Evolutionary conservation across 2,113 vertebrate species (phyloP).

Genomic region (Apeltes quadracus): DNA sequence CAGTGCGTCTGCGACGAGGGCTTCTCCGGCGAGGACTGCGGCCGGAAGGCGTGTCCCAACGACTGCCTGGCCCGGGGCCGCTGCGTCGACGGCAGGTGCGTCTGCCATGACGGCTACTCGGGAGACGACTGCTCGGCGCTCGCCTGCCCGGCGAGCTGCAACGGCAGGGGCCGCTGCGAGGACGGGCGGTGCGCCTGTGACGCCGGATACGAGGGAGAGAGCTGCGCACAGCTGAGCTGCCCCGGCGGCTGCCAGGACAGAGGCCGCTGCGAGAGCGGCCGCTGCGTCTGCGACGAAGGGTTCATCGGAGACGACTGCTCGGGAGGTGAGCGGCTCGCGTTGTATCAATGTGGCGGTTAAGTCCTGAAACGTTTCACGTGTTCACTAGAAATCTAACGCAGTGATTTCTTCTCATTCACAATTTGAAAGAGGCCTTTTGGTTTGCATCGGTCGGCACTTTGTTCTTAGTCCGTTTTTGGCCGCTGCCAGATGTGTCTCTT

Average conservation of each 20-base stretch:
- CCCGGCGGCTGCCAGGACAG: conserved; percentile 74
- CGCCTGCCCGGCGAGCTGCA: conserved; percentile 83
- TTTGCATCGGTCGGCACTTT: conserved; percentile 10
- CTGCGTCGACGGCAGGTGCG: conserved; percentile 79
- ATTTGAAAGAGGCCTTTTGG: conserved; percentile 24
- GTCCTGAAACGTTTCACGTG: conserved; percentile 44
- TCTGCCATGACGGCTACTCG: conserved; percentile 74
- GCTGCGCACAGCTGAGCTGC: conserved; percentile 84
- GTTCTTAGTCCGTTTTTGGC: conserved; percentile 43
- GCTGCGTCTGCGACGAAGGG: conserved; percentile 79
- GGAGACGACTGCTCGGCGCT: conserved; percentile 86
- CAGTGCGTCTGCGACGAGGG: conserved; percentile 88
- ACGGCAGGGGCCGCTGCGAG: conserved; percentile 74
- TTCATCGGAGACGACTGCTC: conserved; percentile 79
- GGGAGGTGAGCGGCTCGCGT: conserved; percentile 74
- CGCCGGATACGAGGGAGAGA: conserved; percentile 80
- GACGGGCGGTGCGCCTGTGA: conserved; percentile 86
- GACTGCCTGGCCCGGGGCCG: conserved; percentile 80
- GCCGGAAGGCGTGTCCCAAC: conserved; percentile 79
- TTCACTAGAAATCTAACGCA: conserved; percentile 30
- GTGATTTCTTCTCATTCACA: conserved; percentile 44
- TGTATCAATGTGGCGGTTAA: conserved; percentile 16
- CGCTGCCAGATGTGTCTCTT: conserved; percentile 64
- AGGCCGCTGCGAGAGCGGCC: conserved; percentile 74
- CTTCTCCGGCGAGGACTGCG: conserved; percentile 86